These are phyloP conservation scores for Labeo catla DNA, from an alignment of 2,113 vertebrate genomes.

Conservation along the genomic window DNA sequence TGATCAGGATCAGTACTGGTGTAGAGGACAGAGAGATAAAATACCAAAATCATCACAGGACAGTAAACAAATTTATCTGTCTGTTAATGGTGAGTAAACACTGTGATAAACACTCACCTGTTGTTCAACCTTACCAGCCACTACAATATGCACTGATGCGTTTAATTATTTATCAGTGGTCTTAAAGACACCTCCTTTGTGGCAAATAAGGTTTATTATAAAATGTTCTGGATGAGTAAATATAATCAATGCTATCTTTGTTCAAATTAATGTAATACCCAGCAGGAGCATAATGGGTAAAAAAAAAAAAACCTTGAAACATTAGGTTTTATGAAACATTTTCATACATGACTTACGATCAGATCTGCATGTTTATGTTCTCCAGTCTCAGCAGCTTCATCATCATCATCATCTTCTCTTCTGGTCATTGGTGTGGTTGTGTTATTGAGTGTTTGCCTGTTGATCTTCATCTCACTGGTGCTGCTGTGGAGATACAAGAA, in stretches of 20 bases:
- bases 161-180: no score
- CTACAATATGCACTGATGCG: no score
- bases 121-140: no score
- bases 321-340: neutral
- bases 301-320: neutral
- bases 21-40: constrained; percentile 26
- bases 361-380: neutral
- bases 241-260: no score
- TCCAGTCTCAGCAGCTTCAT: neutral
- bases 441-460: neutral
- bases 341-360: neutral
- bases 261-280: no score
- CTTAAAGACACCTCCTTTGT: no score
- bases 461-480: neutral
- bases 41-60: neutral
- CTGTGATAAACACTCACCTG: no score
- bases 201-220: no score
- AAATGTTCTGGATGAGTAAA: no score
- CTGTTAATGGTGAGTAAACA: neutral
- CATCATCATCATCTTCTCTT: neutral
- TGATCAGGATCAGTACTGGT: constrained; percentile 22
- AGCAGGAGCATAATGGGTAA: neutral
- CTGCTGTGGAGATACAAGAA: constrained; percentile 21
- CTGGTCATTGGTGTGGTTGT: neutral
- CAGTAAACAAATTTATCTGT: neutral